A percentile compares a stretch with the other conserved stretches of the same genome.
Conservation (phyloP, 2,797 vertebrate species). For the Coregonus sp. region DNA sequence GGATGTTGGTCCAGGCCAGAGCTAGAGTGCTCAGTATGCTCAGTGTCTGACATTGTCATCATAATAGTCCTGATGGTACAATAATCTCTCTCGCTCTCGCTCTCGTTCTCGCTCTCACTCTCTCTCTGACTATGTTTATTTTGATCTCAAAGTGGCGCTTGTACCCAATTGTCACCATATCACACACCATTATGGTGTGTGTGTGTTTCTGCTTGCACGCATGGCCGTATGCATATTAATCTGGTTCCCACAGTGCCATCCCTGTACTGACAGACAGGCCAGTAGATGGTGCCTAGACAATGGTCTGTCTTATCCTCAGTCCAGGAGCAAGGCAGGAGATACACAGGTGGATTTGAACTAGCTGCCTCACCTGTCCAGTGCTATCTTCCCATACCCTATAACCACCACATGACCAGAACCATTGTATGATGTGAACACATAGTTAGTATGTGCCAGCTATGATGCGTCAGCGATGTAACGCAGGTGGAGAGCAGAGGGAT, state of each 20-base stretch:
- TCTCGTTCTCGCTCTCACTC: constrained; percentile 32
- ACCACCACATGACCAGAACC: too few relatives aligned
- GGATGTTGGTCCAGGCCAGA: constrained; percentile 28
- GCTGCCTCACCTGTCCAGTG: too few relatives aligned
- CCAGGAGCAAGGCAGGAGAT: too few relatives aligned
- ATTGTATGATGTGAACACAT: constrained; percentile 12
- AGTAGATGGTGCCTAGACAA: constrained; percentile 44
- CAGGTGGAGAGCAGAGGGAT: constrained; percentile 11
- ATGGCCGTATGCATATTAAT: not conserved
- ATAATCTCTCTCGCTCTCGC: not conserved
- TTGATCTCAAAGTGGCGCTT: not conserved
- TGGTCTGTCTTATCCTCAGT: too few relatives aligned
- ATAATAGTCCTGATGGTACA: constrained; percentile 18
- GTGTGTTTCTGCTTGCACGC: not conserved
- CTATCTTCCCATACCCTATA: too few relatives aligned
- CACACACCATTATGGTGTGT: not conserved
- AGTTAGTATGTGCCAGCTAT: constrained; percentile 41
- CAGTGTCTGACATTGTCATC: constrained; percentile 21
- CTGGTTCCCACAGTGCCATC: not conserved
- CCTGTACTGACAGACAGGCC: constrained; percentile 26
- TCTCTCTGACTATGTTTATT: constrained; percentile 5
- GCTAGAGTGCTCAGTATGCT: not conserved
- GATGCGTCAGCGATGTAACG: constrained; percentile 27
- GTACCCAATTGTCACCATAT: not conserved
- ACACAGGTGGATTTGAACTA: too few relatives aligned